phyloP scores from a whole-genome alignment of 2,888 invertebrate species.

The Brassicogethes aeneus region DNA sequence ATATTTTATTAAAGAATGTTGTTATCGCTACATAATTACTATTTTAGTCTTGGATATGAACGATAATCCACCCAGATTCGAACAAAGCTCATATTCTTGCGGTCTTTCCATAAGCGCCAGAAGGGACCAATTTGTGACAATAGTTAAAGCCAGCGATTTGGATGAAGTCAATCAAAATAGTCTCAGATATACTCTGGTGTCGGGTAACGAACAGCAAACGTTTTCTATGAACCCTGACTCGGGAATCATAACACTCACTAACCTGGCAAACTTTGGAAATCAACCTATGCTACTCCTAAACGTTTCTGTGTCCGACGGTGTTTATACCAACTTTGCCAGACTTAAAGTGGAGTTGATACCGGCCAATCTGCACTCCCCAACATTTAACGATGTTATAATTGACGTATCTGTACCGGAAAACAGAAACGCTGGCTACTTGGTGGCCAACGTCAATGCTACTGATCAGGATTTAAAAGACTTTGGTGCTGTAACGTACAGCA shows the following conservation, averaged over 20 bases:
- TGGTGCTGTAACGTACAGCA: slow-evolving; percentile 65
- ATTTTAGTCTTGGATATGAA: slow-evolving; percentile 74
- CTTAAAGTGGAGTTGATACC: slow-evolving; percentile 70
- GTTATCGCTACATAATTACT: slow-evolving; percentile 6
- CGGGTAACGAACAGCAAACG: slow-evolving; percentile 70
- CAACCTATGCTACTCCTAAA: slow-evolving; percentile 58
- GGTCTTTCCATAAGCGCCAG: slow-evolving; percentile 71
- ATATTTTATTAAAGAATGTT: background rate
- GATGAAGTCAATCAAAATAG: slow-evolving; percentile 69
- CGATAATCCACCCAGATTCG: slow-evolving; percentile 82
- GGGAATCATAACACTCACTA: slow-evolving; percentile 60
- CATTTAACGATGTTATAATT: slow-evolving; percentile 67
- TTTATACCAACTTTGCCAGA: slow-evolving; percentile 82
- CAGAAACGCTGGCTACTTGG: slow-evolving; percentile 62
- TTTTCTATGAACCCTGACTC: slow-evolving; percentile 55
- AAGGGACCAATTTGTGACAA: slow-evolving; percentile 80
- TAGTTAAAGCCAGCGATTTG: slow-evolving; percentile 81
- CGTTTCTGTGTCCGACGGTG: slow-evolving; percentile 92
- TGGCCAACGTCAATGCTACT: slow-evolving; percentile 64
- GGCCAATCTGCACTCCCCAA: slow-evolving; percentile 70
- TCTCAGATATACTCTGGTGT: slow-evolving; percentile 72
- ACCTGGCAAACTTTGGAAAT: slow-evolving; percentile 63
- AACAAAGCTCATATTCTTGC: slow-evolving; percentile 70
- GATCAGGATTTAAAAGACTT: slow-evolving; percentile 78
- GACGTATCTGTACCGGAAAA: slow-evolving; percentile 79